Evolutionary conservation across 2,113 vertebrate genomes (phyloP).

Genomic region (Addax nasomaculatus): DNA sequence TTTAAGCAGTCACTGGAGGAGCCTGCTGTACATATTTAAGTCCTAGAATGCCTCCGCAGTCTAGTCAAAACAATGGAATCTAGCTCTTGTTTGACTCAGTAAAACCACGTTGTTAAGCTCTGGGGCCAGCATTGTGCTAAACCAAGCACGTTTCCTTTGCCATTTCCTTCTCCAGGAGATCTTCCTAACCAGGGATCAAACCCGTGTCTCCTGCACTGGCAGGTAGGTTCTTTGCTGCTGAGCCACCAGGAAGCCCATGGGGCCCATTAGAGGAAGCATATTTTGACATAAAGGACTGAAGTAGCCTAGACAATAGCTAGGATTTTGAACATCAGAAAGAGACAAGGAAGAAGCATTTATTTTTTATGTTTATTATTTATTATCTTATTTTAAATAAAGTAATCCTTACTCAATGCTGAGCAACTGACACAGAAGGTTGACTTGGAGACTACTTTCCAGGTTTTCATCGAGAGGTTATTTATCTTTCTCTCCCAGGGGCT

Average conservation of each 20-base stretch:
- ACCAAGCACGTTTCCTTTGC: not conserved
- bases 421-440: not conserved
- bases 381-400: not conserved
- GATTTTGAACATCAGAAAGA: not conserved
- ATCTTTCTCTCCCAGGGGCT: not conserved
- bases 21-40: not conserved
- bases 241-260: not conserved
- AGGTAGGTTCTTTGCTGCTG: not conserved
- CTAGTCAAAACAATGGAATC: not conserved
- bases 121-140: not conserved
- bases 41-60: not conserved
- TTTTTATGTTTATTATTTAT: not conserved
- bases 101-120: not conserved
- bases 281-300: not conserved
- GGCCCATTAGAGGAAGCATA: not conserved
- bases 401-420: not conserved
- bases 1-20: not conserved
- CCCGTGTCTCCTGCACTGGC: rapidly evolving
- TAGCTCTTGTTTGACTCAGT: not conserved
- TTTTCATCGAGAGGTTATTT: not conserved
- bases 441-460: not conserved
- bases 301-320: not conserved
- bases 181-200: not conserved
- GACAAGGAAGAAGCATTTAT: not conserved
- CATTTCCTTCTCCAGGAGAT: not conserved